Conservation (phyloP, 2,888 invertebrate species). For the Dryomyza anilis region DNA sequence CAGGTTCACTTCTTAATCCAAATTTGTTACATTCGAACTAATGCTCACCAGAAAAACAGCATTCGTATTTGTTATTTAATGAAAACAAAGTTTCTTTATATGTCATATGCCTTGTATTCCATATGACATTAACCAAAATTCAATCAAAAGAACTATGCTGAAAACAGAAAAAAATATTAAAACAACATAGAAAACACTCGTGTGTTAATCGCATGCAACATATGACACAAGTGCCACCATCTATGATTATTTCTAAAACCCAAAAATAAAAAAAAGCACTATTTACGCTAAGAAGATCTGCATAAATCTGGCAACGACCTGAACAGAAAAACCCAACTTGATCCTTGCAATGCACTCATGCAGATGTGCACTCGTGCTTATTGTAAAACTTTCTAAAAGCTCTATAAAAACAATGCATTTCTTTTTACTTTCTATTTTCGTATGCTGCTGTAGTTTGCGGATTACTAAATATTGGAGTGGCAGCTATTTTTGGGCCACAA, state of each 20-base stretch:
- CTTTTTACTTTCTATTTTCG: constrained; percentile 8
- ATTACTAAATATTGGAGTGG: constrained; percentile 83
- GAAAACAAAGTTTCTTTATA: too few species aligned
- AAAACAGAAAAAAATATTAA: too few species aligned
- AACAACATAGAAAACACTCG: too few species aligned
- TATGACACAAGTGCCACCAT: neutral
- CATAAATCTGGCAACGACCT: neutral
- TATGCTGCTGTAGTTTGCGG: constrained; percentile 74
- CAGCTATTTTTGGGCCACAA: constrained; percentile 93
- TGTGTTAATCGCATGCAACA: constrained; percentile 10
- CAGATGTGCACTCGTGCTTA: neutral
- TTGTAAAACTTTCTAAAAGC: neutral
- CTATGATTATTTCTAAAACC: too few species aligned
- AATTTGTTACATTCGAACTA: too few species aligned
- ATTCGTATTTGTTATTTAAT: too few species aligned
- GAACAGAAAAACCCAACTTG: neutral
- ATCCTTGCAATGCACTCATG: neutral
- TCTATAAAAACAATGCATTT: neutral
- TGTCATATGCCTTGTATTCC: too few species aligned
- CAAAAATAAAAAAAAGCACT: neutral
- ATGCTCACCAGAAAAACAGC: too few species aligned
- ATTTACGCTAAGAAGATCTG: neutral
- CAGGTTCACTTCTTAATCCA: too few species aligned
- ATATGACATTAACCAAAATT: too few species aligned
- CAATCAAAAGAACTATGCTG: too few species aligned